Conservation (phyloP, 2,113 vertebrate species). For the Pedetes capensis region DNA sequence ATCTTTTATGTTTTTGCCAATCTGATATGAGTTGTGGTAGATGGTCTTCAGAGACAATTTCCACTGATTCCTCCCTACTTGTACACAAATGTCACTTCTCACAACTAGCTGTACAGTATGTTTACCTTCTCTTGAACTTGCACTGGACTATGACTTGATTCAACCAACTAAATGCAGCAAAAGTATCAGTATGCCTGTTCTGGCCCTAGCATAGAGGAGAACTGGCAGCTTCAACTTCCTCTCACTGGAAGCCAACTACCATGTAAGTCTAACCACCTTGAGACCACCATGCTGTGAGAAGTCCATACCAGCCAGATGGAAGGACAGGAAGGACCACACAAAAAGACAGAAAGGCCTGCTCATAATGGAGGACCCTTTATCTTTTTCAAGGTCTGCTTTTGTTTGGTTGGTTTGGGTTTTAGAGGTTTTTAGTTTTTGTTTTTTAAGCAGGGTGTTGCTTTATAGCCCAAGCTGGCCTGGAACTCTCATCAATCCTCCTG, state of each 20-base stretch:
- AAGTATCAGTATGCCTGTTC: neutral
- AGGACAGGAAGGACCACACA: neutral
- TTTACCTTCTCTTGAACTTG: neutral
- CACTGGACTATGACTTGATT: neutral
- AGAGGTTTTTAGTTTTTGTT: no score
- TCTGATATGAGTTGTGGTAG: neutral
- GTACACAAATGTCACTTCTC: neutral
- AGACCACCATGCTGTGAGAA: neutral
- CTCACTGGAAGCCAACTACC: neutral
- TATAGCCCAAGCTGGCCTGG: no score
- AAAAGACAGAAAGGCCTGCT: neutral
- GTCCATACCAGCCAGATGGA: neutral
- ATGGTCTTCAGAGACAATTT: neutral
- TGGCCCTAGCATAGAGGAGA: neutral
- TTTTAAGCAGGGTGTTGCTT: no score
- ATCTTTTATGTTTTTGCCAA: neutral
- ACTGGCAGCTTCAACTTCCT: neutral
- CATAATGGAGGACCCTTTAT: neutral
- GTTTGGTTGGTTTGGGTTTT: no score
- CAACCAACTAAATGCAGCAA: neutral
- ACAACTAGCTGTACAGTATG: neutral
- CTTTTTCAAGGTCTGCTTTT: no score
- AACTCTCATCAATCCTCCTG: no score
- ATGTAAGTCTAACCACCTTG: neutral
- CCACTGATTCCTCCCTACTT: neutral